These are phyloP conservation scores for Troides helena DNA, from an alignment of 2,888 invertebrate species.

Conservation along the genomic window DNA sequence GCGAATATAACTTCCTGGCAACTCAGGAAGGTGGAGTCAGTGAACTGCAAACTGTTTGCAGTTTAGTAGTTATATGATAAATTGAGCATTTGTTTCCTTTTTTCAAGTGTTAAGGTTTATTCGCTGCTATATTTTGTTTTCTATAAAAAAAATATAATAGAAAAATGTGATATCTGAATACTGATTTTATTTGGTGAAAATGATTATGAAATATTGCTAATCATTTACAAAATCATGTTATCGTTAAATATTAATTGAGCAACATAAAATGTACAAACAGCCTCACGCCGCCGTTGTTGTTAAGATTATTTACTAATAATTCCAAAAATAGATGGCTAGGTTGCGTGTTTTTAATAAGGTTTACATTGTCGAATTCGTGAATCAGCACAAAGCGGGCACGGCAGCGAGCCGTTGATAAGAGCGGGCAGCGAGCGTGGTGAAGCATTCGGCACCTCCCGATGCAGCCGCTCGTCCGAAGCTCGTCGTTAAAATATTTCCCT, in stretches of 20 bases:
- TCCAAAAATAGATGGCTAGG: constrained; percentile 6
- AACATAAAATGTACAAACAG: neutral
- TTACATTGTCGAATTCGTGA: constrained; percentile 29
- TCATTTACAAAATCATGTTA: too few species aligned
- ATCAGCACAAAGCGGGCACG: constrained; percentile 27
- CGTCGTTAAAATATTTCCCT: constrained; percentile 54
- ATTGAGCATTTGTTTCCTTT: constrained; percentile 56
- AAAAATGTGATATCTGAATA: too few species aligned
- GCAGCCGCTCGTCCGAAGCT: constrained; percentile 34
- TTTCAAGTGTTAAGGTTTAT: constrained; percentile 3
- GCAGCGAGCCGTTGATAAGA: constrained; percentile 16
- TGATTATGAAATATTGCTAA: too few species aligned
- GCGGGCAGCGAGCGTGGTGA: constrained; percentile 12
- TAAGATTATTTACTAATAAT: constrained; percentile 6
- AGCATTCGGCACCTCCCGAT: constrained; percentile 36
- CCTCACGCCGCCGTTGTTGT: neutral
- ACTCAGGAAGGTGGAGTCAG: constrained; percentile 72
- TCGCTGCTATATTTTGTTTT: neutral
- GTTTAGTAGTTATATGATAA: constrained; percentile 74
- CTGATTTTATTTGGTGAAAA: too few species aligned
- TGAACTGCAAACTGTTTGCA: constrained; percentile 73
- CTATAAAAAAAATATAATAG: constrained; percentile 5
- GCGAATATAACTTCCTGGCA: constrained; percentile 73
- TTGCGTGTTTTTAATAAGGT: constrained; percentile 28
- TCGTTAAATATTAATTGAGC: neutral